Evolutionary conservation across 2,888 invertebrate genomes (phyloP), one percentile per base, ranked within the genome.

Genomic region (Melanophora roralis): DNA sequence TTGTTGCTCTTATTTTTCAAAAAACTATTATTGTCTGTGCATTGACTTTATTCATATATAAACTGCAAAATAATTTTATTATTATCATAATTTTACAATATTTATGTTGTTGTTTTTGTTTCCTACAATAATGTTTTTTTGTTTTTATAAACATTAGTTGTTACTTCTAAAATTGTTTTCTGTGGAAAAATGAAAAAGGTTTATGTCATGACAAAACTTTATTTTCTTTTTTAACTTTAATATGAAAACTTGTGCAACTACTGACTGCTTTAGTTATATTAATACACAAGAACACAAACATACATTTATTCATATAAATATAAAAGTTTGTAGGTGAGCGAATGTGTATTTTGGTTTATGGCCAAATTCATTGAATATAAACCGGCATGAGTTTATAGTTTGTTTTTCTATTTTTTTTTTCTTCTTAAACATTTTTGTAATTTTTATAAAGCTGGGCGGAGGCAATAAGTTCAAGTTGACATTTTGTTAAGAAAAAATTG

Each of bases 31-130:
- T 72, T 80, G 80, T 73, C 72, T 80, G 68, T 69, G 64, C 57
- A 76, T 69, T 76, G 72, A 73, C 64, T 80, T 72, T 72, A 71
- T 71, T 71, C 71, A 40, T 55, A 67, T 36, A 49, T 60, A 79
- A 79, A 81, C 74, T 80, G 76, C 71, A 73, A 73, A 82, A 78
- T 81, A 81, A 83, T 83, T 83, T 83, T 81, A 82, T 81, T 81
- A 78, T 81, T 76, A 81, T 83, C 79, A 82, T 82, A 83, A 83
- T 83, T 81, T 77, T 77, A 60, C 64, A 73, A 82, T 81, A 82
- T 82, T 78, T 80, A 81, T 78, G 72, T 65, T 78, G 67, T 73
- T 78, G 59, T 72, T 53, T 14, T 27, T 27, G 3, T 45, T 19
- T 34, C 9, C 34, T 45, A 27, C 8, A 23, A 23, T 38, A 6